These are phyloP conservation scores for Bruchidius siliquastri DNA, from an alignment of 2,888 invertebrate species.

Conservation along the genomic window DNA sequence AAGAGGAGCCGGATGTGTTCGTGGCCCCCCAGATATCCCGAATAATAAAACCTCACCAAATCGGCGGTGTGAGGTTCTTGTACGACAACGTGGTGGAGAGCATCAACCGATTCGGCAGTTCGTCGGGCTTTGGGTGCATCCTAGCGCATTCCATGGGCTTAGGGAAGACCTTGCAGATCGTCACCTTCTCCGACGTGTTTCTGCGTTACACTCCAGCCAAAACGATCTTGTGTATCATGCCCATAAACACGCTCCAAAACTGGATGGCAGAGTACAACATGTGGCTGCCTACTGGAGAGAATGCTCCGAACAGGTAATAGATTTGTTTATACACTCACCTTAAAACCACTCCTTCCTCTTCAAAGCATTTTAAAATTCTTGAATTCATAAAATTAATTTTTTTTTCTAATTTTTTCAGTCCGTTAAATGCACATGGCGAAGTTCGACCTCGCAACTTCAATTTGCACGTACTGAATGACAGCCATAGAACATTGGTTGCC, in stretches of 20 bases:
- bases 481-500: constrained; percentile 84
- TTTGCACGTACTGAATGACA: constrained; percentile 88
- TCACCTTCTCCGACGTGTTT: constrained; percentile 95
- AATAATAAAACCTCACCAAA: constrained; percentile 94
- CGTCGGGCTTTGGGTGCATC: constrained; percentile 87
- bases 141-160: constrained; percentile 98
- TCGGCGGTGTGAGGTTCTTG: constrained; percentile 67
- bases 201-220: constrained; percentile 83
- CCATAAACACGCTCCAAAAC: constrained; percentile 97
- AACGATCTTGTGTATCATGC: constrained; percentile 93
- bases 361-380: no score
- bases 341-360: no score
- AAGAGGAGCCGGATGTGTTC: constrained; percentile 85
- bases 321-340: no score
- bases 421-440: constrained; percentile 59
- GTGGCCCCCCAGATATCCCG: constrained; percentile 86
- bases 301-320: constrained; percentile 17
- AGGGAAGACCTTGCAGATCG: constrained; percentile 93
- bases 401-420: no score
- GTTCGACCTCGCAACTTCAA: constrained; percentile 77
- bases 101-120: constrained; percentile 77
- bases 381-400: no score
- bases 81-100: constrained; percentile 98
- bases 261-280: constrained; percentile 97
- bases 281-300: constrained; percentile 79